These are phyloP conservation scores for Yasuhikotakia modesta DNA, from an alignment of 2,797 vertebrate species.

Conservation along the genomic window DNA sequence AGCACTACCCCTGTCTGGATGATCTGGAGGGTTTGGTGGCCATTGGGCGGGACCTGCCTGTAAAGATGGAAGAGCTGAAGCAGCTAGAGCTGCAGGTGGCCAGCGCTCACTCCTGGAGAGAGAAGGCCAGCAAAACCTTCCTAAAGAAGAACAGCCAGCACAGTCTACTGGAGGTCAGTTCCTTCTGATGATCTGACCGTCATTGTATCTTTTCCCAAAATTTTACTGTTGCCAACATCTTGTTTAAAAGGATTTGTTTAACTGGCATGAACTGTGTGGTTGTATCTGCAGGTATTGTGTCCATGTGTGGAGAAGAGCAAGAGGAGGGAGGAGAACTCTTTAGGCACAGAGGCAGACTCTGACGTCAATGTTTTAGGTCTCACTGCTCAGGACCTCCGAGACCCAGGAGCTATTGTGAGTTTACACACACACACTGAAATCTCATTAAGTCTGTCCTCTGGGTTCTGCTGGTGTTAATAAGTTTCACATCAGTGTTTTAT, in stretches of 20 bases:
- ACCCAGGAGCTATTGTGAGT: conserved; percentile 93
- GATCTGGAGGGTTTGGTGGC: conserved; percentile 94
- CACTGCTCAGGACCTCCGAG: conserved; percentile 91
- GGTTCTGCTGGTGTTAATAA: too few relatives aligned
- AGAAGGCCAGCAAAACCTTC: conserved; percentile 92
- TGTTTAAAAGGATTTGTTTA: conserved; percentile 68
- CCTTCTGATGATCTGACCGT: conserved; percentile 78
- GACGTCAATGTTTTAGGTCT: conserved; percentile 91
- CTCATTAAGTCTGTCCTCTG: not conserved
- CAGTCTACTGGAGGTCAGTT: conserved; percentile 84
- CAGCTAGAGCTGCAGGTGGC: conserved; percentile 92
- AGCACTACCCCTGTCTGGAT: conserved; percentile 94
- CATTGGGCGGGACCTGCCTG: conserved; percentile 88
- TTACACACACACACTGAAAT: not conserved
- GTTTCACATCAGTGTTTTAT: too few relatives aligned
- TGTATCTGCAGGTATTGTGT: conserved; percentile 84
- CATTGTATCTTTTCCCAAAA: too few relatives aligned
- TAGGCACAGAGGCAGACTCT: conserved; percentile 73
- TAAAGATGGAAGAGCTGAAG: conserved; percentile 88
- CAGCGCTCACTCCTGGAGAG: conserved; percentile 92
- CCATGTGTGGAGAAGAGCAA: conserved; percentile 84
- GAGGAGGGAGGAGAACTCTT: conserved; percentile 62
- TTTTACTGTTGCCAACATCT: too few relatives aligned
- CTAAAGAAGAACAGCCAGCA: conserved; percentile 92
- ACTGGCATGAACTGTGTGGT: conserved; percentile 53